Evolutionary conservation across 1,140 invertebrate genomes (phyloP).

Genomic region (Drusus annulatus): DNA sequence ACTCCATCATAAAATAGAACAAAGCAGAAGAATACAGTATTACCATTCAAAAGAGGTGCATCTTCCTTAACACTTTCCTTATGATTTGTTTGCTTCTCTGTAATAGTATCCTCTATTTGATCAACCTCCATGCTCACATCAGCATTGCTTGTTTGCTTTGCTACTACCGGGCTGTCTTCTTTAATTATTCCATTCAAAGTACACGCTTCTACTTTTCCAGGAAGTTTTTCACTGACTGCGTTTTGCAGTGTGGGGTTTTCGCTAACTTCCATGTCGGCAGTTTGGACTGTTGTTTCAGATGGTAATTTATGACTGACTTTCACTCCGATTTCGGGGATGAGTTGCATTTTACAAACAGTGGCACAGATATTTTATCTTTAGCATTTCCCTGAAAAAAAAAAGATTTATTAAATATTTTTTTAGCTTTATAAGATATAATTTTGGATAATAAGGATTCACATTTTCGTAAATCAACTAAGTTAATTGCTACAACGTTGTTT

Average conservation of each 20-base stretch:
- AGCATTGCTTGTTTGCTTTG: neutral
- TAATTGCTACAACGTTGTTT: no score
- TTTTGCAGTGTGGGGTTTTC: neutral
- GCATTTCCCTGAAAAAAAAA: constrained; percentile 24
- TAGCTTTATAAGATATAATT: no score
- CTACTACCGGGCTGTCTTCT: neutral
- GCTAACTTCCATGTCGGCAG: constrained; percentile 3
- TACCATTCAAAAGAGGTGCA: neutral
- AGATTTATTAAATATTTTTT: neutral
- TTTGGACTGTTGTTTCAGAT: neutral
- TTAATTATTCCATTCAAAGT: constrained; percentile 4
- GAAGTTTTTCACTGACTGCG: constrained; percentile 1
- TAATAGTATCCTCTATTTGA: neutral
- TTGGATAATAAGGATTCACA: no score
- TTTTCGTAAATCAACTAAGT: no score
- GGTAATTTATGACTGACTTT: constrained; percentile 4
- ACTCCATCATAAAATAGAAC: no score
- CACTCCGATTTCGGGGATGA: constrained; percentile 9
- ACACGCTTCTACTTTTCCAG: neutral
- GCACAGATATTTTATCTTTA: neutral
- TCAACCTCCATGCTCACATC: neutral
- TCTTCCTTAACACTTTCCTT: neutral
- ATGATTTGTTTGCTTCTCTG: neutral
- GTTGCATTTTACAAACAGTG: constrained; percentile 23
- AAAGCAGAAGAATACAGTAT: neutral